A percentile compares a stretch with the other conserved stretches of the same genome.
Conservation (phyloP, 2,797 vertebrate genomes). For the Ispidina picta region DNA sequence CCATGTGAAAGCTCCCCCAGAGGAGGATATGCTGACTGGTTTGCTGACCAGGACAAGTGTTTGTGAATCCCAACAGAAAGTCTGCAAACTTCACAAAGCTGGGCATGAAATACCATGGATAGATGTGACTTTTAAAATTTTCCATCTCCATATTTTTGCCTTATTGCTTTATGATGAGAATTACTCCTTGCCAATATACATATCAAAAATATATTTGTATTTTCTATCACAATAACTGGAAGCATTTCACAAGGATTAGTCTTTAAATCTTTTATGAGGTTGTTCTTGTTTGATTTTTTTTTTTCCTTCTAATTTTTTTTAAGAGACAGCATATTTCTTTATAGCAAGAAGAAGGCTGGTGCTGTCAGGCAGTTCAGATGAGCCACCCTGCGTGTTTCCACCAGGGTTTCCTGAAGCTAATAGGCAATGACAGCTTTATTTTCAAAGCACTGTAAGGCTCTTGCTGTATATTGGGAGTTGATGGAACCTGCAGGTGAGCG, state of each 20-base stretch:
- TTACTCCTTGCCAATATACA: not conserved
- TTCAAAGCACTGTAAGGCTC: slow-evolving; percentile 61
- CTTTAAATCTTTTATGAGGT: not conserved
- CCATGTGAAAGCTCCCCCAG: not conserved
- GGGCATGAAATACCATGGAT: fast-evolving
- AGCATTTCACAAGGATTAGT: not conserved
- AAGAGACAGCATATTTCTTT: not conserved
- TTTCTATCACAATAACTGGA: not conserved
- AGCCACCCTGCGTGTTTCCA: not conserved
- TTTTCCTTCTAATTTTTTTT: not conserved
- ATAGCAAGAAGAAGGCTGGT: not conserved
- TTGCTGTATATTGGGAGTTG: slow-evolving; percentile 28
- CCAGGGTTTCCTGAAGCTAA: slow-evolving; percentile 37
- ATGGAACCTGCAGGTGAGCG: not conserved
- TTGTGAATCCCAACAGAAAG: not conserved
- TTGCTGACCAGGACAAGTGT: not conserved
- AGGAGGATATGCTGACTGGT: not conserved
- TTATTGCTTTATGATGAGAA: not conserved
- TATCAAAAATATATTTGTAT: not conserved
- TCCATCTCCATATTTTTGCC: not conserved
- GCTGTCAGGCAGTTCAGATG: not conserved
- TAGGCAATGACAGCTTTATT: slow-evolving; percentile 56
- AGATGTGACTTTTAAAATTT: not conserved
- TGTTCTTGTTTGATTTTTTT: not conserved
- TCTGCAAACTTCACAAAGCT: not conserved